Base-by-base conservation (phyloP, 2,888 invertebrate genomes). In the Meteorus cinctellus region DNA sequence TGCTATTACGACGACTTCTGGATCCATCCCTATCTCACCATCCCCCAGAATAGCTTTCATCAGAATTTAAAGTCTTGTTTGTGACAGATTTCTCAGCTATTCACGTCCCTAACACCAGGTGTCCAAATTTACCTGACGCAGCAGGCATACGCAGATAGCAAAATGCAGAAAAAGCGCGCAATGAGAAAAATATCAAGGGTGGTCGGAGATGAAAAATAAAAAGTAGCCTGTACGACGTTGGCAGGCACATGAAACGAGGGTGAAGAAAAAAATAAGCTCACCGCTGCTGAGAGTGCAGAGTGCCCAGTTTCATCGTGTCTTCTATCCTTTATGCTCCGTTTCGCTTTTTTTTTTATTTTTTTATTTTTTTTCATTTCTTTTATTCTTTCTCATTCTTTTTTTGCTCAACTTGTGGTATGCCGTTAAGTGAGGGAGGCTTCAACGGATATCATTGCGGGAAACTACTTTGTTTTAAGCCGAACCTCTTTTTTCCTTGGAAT, bases 401-500 rank as follows among this genome's bases (percentile, higher is more conserved):
- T 77, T 62, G 29, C 65, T 63, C 65, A 71, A 75, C 65, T 72
- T 41, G 12, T 31, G 51, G 67, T 63, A 62, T 66, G 63, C 59
- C 34, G 74, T 73, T 76, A 70, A 78, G 75, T 75, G 70, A 65
- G 66, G 74, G 51, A 51, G 68, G 65, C 51, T 77, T 69, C 63
- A 75, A 74, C 76, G 72, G 80, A 82, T 83, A 80, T 80, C 81
- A 81, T 78, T 80, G 84, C 80, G 82, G 79, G 77, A 78, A 83
- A 82, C 81, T 82, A 80, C 82, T 80, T 79, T 79, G 78, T 82
- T 82, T 82, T 81, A 85, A 87, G 82, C 83, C 82, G 82, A 82
- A 82, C 81, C 82, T 80, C 83, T 68, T 59, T 55, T 36, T 72
- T 73, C 76, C 69, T 67, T 79, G 81, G 84, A 87, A 88, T 88